These are phyloP conservation scores for Microplitis demolitor DNA, from an alignment of 1,140 invertebrate species.

Conservation along the genomic window DNA sequence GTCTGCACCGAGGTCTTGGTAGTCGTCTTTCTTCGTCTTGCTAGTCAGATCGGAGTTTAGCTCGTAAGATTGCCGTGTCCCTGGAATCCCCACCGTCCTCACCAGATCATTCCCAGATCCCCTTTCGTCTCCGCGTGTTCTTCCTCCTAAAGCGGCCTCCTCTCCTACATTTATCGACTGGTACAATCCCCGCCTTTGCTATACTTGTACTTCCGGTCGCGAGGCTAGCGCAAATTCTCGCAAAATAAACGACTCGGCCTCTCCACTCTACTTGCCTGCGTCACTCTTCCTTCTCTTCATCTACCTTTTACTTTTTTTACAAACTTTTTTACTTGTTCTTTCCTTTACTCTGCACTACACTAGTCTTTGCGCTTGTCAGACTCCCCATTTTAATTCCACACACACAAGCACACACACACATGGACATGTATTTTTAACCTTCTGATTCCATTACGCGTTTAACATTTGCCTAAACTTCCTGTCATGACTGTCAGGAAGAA, in stretches of 20 bases:
- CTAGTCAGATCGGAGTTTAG: constrained; percentile 5
- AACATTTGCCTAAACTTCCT: constrained; percentile 45
- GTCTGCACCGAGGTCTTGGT: background rate
- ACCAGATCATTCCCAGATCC: constrained; percentile 14
- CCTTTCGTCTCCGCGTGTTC: background rate
- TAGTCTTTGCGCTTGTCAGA: background rate
- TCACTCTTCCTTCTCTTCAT: constrained; percentile 1
- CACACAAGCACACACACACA: background rate
- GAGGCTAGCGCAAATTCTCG: constrained; percentile 45
- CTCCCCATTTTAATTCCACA: background rate
- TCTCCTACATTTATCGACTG: background rate
- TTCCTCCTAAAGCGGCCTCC: background rate
- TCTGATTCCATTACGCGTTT: constrained; percentile 39
- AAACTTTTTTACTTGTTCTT: background rate
- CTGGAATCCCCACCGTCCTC: constrained; percentile 37
- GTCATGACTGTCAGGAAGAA: constrained; percentile 38
- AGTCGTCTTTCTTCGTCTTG: constrained; percentile 4
- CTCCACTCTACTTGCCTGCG: no score
- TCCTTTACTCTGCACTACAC: background rate
- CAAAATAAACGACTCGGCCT: constrained; percentile 43
- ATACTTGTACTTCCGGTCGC: constrained; percentile 53
- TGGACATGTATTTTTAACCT: constrained; percentile 28
- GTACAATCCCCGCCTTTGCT: constrained; percentile 25
- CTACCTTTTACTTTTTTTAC: constrained; percentile 18
- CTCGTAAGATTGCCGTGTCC: constrained; percentile 35